Evolutionary conservation across 2,113 vertebrate species (phyloP), one percentile per base, ranked within the genome.

Genomic region (Pluvialis apricaria): DNA sequence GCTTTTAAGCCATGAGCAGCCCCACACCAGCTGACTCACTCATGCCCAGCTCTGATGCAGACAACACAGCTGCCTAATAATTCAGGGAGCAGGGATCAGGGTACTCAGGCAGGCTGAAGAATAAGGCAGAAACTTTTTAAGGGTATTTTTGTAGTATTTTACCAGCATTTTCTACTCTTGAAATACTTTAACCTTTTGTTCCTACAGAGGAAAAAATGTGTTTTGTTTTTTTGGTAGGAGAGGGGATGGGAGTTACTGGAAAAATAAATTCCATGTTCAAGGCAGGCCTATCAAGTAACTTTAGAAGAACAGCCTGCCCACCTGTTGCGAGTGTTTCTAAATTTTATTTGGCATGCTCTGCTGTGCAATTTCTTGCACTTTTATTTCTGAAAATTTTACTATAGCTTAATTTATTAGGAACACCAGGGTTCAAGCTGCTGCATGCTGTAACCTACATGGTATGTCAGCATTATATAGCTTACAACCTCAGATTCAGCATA

Each of bases 211-310:
- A 90, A 92, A 29, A 94, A 95, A 91, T 76, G 21, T 96, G 83
- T 47, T 82, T 94, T 94, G 65, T 7, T 78, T 81, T 68, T 91
- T 87, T 75, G 57, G 28, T 83, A 70, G 61, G 22, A 91, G 58
- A 94, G 49, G 62, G 47, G 40, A 86, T 65, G 61, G 93, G 93
- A 95, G 90, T 94, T 93, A 55, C 95, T 96, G 92, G 93, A 97
- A 97, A 97, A 96, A 95, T 79, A 97, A 96, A 96, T 95, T 96
- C 83, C 86, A 82, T 82, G 75, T 89, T 94, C 77, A 82, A 89
- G 86, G 44, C 65, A 93, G 47, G 44, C 31, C 85, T 92, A 82
- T 92, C 66, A 82, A 97, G 62, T 79, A 78, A 84, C 80, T 82
- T 92, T 14, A 76, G 65, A 80, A 90, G 81, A 93, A 32, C 26